Evolutionary conservation across 2,113 vertebrate species (phyloP).

Genomic region (Cricetomys ansorgei): DNA sequence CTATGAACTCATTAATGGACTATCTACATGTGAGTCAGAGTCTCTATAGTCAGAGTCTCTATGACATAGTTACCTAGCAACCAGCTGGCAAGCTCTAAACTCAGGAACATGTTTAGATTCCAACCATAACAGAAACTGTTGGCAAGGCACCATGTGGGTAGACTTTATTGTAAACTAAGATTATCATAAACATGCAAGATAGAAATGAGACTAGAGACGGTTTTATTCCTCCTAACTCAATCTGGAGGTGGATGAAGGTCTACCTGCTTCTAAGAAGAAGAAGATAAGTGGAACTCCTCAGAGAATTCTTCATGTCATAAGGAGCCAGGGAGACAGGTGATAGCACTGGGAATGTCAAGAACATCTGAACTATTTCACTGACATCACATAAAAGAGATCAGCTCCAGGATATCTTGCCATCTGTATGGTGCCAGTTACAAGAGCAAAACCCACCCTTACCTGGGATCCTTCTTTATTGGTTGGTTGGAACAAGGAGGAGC

Average conservation of each 20-base stretch:
- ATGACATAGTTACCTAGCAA: neutral
- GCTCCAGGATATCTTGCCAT: neutral
- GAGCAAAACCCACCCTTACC: neutral
- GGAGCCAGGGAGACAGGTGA: neutral
- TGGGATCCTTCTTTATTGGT: neutral
- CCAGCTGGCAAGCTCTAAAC: neutral
- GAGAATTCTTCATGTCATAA: neutral
- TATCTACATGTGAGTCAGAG: neutral
- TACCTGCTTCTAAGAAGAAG: neutral
- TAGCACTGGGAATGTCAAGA: neutral
- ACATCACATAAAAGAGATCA: neutral
- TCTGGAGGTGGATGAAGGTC: neutral
- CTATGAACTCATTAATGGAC: neutral
- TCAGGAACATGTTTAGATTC: neutral
- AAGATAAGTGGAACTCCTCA: neutral
- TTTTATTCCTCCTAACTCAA: neutral
- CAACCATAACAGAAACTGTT: neutral
- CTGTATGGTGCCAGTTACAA: neutral
- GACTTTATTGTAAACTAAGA: neutral
- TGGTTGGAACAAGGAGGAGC: neutral
- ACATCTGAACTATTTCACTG: neutral
- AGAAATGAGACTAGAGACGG: neutral
- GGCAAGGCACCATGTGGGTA: neutral
- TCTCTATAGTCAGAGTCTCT: no score
- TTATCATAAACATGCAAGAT: neutral